Conservation (phyloP, 2,797 vertebrate species). For the Sebastes oblongus region DNA sequence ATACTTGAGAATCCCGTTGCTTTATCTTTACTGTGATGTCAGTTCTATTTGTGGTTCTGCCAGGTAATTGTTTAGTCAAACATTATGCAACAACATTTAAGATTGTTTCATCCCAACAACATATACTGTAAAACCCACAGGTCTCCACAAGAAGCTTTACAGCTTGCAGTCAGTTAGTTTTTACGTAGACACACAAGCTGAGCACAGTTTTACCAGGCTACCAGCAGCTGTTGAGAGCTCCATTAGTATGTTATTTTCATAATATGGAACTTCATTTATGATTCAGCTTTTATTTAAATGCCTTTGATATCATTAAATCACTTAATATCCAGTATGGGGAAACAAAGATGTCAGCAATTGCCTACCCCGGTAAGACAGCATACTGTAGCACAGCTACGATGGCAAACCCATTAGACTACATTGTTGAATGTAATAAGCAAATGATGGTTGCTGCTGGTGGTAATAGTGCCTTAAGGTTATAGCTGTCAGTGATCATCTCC, state of each 20-base stretch:
- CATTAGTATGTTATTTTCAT: neutral
- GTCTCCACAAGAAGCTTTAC: neutral
- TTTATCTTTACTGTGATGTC: slow-evolving; percentile 1
- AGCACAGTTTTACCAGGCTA: neutral
- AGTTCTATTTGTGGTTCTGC: neutral
- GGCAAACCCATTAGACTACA: slow-evolving; percentile 73
- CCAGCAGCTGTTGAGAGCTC: neutral
- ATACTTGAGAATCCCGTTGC: slow-evolving; percentile 20
- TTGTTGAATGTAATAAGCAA: slow-evolving; percentile 80
- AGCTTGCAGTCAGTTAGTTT: neutral
- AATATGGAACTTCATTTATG: neutral
- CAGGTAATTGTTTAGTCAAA: neutral
- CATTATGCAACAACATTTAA: neutral
- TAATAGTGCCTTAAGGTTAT: slow-evolving; percentile 81
- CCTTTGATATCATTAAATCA: slow-evolving; percentile 23
- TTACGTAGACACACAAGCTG: neutral
- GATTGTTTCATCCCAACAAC: neutral
- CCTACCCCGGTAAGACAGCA: slow-evolving; percentile 27
- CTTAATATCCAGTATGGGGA: neutral
- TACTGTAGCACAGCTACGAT: slow-evolving; percentile 49
- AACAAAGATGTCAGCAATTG: slow-evolving; percentile 48
- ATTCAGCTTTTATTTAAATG: slow-evolving; percentile 10
- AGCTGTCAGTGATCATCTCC: slow-evolving; percentile 83
- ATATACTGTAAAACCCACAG: neutral
- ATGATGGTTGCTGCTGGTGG: slow-evolving; percentile 80